phyloP scores from a whole-genome alignment of 2,797 vertebrate species.

The Coracias cyanogaster region DNA sequence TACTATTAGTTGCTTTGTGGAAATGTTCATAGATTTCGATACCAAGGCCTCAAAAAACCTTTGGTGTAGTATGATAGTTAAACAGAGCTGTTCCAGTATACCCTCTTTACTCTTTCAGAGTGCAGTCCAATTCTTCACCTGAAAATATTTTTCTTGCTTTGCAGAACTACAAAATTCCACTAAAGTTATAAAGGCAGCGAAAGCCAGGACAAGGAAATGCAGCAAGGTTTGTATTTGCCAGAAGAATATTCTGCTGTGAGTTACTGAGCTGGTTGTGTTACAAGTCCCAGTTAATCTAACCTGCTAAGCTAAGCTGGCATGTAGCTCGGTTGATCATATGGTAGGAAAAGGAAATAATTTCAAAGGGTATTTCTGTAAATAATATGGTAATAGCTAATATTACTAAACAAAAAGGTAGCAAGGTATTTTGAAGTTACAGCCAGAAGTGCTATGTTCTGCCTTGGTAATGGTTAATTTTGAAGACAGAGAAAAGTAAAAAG shows the following conservation, averaged over 20 bases:
- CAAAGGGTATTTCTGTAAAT: neutral
- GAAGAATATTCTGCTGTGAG: neutral
- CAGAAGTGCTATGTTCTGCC: neutral
- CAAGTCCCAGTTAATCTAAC: neutral
- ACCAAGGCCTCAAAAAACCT: neutral
- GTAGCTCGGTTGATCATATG: neutral
- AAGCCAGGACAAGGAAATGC: slow-evolving; percentile 86
- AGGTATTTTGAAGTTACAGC: neutral
- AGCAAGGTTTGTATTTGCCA: slow-evolving; percentile 85
- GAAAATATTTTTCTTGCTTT: slow-evolving; percentile 47
- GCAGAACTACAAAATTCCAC: slow-evolving; percentile 86
- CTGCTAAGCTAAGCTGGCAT: neutral
- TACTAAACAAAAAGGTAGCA: neutral
- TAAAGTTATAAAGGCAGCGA: slow-evolving; percentile 87
- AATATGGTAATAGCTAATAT: neutral
- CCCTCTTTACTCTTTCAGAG: neutral
- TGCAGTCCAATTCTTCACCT: neutral
- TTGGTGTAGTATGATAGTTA: neutral
- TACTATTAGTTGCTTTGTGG: neutral
- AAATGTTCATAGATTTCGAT: neutral
- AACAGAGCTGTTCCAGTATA: neutral
- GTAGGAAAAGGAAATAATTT: neutral
- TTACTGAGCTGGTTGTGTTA: neutral
- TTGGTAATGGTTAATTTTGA: neutral
- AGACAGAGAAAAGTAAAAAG: neutral